Base-by-base conservation (phyloP, 1,140 invertebrate genomes). In the Marisa cornuarietis region DNA sequence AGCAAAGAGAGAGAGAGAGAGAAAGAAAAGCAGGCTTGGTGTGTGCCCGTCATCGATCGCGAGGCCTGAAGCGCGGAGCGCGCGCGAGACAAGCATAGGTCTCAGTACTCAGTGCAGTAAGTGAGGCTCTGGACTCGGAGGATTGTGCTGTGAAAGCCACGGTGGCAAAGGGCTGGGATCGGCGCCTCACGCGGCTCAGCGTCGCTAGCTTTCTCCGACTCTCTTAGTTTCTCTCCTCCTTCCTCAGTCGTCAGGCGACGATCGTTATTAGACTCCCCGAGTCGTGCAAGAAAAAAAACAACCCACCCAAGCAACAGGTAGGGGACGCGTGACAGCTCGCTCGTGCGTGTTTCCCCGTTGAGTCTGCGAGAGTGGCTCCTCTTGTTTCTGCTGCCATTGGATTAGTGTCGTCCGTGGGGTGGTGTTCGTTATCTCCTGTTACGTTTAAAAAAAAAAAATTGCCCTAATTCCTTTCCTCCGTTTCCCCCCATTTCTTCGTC, bases 341-440 rank as follows among this genome's bases (percentile, higher is more conserved):
- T 77, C 79, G 62, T 31, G 73, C 81, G 80, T 75, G 80, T 61
- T 68, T 73, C 82, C 78, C 76, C 63, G 51, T 18, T 80, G 79
- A 26, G 26, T 79, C 52, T 84, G 79, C 69, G 81, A 72, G 69
- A 82, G 81, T 79, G 8, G 66, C 61, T 81, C n/a, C n/a, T 49
- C 31, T 51, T 26, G 69, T 13, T 26, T 49, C 69, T 18, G 54
- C 16, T 58, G 54, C 54, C 54, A 11, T 58, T 58, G 54, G 54
- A 58, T 58, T 58, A 58, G 54, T 58, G 54, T 58, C 54, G 11
- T 58, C 54, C 54, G 54, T 58, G 54, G 54, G 54, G 11, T 58
- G 54, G 16, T 58, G 54, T 58, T 58, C 54, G 11, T 58, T 58
- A 2, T 58, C 16, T 58, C 16, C 16, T 1, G 54, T 58, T 58